Percentiles rank a stretch among this genome's conserved stretches.
Evolutionary conservation across 2,113 vertebrate species (phyloP).

Genomic region (Glareola pratincola): DNA sequence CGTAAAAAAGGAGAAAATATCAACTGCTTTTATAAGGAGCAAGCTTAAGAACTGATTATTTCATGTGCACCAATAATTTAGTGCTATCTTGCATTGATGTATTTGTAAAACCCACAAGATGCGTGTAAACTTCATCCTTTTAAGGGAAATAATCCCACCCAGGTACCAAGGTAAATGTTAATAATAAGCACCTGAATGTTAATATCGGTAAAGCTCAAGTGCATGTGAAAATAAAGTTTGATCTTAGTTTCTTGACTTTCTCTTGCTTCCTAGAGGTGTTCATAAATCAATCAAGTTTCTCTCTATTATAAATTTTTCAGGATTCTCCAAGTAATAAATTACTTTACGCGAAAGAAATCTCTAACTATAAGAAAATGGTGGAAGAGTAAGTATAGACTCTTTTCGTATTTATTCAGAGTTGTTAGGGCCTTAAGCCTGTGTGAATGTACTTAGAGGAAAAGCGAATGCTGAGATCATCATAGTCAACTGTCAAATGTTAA

Average conservation of each 20-base stretch:
- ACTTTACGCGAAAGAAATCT: constrained; percentile 98
- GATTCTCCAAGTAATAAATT: constrained; percentile 99
- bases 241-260: not conserved
- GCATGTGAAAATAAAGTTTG: not conserved
- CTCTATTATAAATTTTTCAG: constrained; percentile 63
- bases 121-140: not conserved
- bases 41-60: not conserved
- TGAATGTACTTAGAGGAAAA: not conserved
- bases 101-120: not conserved
- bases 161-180: not conserved
- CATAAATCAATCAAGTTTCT: not conserved
- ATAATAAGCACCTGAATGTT: not conserved
- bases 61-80: not conserved
- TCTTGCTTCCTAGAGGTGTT: not conserved
- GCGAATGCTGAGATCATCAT: not conserved
- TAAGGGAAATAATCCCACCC: not conserved
- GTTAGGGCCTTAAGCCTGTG: not conserved
- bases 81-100: not conserved
- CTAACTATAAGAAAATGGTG: constrained; percentile 98
- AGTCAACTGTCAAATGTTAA: not conserved
- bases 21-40: not conserved
- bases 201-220: not conserved
- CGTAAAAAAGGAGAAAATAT: not conserved
- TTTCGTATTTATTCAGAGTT: not conserved
- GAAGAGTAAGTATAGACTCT: constrained; percentile 87